A percentile compares a stretch with the other conserved stretches of the same genome.
Conservation (phyloP, 2,113 vertebrate species). For the Pteropus alecto region DNA sequence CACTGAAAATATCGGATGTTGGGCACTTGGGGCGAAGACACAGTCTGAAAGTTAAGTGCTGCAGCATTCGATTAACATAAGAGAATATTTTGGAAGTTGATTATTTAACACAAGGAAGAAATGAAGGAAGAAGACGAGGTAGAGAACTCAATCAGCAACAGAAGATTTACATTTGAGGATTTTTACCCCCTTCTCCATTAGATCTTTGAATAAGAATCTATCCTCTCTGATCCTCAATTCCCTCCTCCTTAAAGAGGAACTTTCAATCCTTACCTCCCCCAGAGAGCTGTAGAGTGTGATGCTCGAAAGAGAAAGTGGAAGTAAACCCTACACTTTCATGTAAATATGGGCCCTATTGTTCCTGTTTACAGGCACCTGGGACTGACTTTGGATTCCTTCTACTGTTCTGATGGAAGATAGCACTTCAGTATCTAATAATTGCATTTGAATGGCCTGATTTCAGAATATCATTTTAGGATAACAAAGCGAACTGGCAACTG, state of each 20-base stretch:
- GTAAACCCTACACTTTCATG: background rate
- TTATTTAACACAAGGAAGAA: background rate
- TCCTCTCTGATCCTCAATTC: background rate
- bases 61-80: background rate
- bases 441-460: conserved; percentile 27
- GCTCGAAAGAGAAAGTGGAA: conserved; percentile 1
- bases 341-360: background rate
- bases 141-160: background rate
- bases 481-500: conserved; percentile 48
- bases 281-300: background rate
- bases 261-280: background rate
- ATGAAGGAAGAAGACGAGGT: background rate
- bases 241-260: background rate
- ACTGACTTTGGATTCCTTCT: background rate
- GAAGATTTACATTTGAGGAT: background rate
- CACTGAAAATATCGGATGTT: background rate
- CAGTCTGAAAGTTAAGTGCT: background rate
- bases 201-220: background rate
- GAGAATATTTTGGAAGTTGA: background rate
- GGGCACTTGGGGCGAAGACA: background rate
- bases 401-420: conserved; percentile 56
- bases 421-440: conserved; percentile 43
- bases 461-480: conserved; percentile 18
- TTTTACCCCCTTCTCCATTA: background rate
- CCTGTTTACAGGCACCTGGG: background rate